Evolutionary conservation across 2,888 invertebrate genomes (phyloP), one percentile per base, ranked within the genome.

Genomic region (Melanophora roralis): DNA sequence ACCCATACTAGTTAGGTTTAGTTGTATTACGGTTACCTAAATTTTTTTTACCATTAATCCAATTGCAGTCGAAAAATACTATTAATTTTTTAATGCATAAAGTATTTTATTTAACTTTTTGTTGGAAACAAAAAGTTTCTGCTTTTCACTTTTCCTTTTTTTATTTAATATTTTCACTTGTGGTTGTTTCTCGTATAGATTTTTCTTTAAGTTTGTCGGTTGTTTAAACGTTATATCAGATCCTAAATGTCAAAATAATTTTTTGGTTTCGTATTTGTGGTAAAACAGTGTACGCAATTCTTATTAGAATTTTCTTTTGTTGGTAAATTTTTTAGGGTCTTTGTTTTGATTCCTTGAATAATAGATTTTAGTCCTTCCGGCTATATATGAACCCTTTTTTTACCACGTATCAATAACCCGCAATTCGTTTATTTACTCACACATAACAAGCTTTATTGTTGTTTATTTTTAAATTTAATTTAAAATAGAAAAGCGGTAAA

Each of bases 1-100:
- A 49, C 83, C 85, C 87, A 86, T 85, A 73, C 64, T 82, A 57
- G 45, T 5, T 64, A 23, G 38, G 47, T 27, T 49, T 38, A 57
- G 21, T 16, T 21, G n/a, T 43, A 23, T 47, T 23, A 68, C n/a
- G 1, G 23, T 19, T 36, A n/a, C n/a, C n/a, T n/a, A n/a, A n/a
- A n/a, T n/a, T n/a, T n/a, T n/a, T n/a, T n/a, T n/a, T n/a, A n/a
- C n/a, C n/a, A n/a, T n/a, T n/a, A n/a, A n/a, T n/a, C n/a, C n/a
- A n/a, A n/a, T n/a, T n/a, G n/a, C n/a, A n/a, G n/a, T n/a, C n/a
- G n/a, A n/a, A n/a, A n/a, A n/a, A n/a, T n/a, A n/a, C n/a, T n/a
- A n/a, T n/a, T n/a, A n/a, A n/a, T n/a, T n/a, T n/a, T n/a, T n/a
- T n/a, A n/a, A n/a, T n/a, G n/a, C n/a, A n/a, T n/a, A n/a, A n/a